Percentiles rank a stretch among this genome's conserved stretches.
Evolutionary conservation across 2,888 invertebrate species (phyloP).

Genomic region (Torymus auratus): DNA sequence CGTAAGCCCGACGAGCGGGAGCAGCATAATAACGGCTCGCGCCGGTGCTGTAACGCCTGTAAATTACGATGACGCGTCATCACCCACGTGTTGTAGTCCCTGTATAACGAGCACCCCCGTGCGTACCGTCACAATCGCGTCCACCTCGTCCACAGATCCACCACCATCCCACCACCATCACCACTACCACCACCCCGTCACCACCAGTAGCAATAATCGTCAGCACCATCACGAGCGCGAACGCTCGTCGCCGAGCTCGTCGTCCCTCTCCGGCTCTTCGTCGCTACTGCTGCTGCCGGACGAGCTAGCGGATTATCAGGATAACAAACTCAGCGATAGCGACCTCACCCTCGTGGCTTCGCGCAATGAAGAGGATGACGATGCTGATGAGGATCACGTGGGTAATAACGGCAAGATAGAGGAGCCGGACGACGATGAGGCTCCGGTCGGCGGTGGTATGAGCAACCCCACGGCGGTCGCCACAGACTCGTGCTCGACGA

Average conservation of each 20-base stretch:
- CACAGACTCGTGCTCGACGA: slow-evolving; percentile 69
- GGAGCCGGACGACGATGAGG: background rate
- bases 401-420: background rate
- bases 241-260: slow-evolving; percentile 3
- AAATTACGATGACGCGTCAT: slow-evolving; percentile 42
- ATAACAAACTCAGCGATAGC: too few relatives aligned
- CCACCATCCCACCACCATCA: slow-evolving; percentile 8
- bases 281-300: background rate
- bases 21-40: background rate
- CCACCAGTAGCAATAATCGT: background rate
- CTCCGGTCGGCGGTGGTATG: background rate
- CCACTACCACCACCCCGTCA: background rate
- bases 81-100: slow-evolving; percentile 54
- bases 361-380: too few relatives aligned
- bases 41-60: slow-evolving; percentile 44
- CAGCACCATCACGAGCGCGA: background rate
- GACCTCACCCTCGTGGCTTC: too few relatives aligned
- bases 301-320: background rate
- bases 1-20: slow-evolving; percentile 65
- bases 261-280: slow-evolving; percentile 5
- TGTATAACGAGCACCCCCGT: slow-evolving; percentile 74
- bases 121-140: slow-evolving; percentile 60
- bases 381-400: too few relatives aligned
- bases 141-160: slow-evolving; percentile 35
- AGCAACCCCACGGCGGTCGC: slow-evolving; percentile 59